Base-by-base conservation (phyloP, 2,797 vertebrate genomes). In the Myiothlypis coronata region DNA sequence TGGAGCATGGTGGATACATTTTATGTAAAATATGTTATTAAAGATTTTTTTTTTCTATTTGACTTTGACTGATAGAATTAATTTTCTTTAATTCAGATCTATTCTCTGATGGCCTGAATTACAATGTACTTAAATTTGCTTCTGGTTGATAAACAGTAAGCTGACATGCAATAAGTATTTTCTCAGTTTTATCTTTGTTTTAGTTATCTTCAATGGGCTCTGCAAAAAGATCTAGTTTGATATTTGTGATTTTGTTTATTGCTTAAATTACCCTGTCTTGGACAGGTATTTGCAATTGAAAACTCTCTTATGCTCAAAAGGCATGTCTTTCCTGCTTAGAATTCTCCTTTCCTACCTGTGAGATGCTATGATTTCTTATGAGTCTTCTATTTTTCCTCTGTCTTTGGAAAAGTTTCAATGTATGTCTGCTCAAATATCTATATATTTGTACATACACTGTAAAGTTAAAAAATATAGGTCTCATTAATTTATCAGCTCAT, bases 51-150 rank as follows among this genome's bases (percentile, higher is more conserved):
- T 82, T 52, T 74, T 67, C 32, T 76, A 3, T 90, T 76, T 90
- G 81, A 80, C 87, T 94, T 91, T 93, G 94, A 96, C 85, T 2
- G 18, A 93, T 95, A 35, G 85, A 95, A 74, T 93, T 94, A 84
- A 93, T 96, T 96, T 94, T 84, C 89, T 95, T 72, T 90, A 87
- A 91, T 64, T 87, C 37, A 80, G 87, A 91, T 90, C 77, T 94
- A 9, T 95, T 84, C 70, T 93, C 74, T 47, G 74, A 87, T 95
- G 74, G 34, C 63, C 83, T 84, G 67, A 93, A 94, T 91, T 87
- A 83, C 3, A 15, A 50, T 50, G 52, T 22, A 27, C 77, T 94
- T 90, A 50, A 63, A 69, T 95, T 91, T 91, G 67, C 84, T 94
- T 94, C 87, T 87, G 70, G 75, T 47, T 82, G 79, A 95, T 95